Conservation (phyloP, 2,113 vertebrate genomes). For the Paedocypris sp. region DNA sequence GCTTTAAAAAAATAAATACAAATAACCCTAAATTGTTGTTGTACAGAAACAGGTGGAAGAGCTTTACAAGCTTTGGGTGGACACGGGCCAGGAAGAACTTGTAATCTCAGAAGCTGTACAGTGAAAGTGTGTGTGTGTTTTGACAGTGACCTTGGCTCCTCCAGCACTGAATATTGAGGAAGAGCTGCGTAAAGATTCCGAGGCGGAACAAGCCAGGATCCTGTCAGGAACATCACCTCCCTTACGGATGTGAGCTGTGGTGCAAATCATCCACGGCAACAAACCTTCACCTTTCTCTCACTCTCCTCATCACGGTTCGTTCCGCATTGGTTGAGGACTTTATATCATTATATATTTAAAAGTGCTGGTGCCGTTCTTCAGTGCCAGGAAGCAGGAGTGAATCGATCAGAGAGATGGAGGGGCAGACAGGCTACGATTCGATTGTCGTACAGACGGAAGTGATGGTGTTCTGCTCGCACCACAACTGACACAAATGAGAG, state of each 20-base stretch:
- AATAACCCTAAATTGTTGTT: too few species aligned
- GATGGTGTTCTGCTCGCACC: constrained; percentile 18
- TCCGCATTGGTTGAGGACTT: constrained; percentile 18
- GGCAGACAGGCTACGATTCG: neutral
- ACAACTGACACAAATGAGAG: too few species aligned
- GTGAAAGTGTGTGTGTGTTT: neutral
- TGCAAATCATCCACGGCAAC: constrained; percentile 3
- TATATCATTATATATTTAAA: constrained; percentile 40
- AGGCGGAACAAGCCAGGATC: neutral
- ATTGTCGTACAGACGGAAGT: constrained; percentile 2
- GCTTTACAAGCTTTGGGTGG: neutral
- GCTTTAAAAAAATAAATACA: too few species aligned
- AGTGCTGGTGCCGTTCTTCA: constrained; percentile 28
- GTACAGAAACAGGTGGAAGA: too few species aligned
- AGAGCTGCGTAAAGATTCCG: constrained; percentile 2
- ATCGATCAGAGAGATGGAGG: constrained; percentile 34
- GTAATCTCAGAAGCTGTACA: neutral
- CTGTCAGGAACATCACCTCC: neutral
- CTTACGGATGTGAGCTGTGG: neutral
- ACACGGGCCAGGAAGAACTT: neutral
- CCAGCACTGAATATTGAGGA: neutral
- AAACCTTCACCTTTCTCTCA: neutral
- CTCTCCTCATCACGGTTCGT: constrained; percentile 5
- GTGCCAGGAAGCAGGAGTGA: constrained; percentile 20
- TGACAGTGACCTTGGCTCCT: neutral